Conservation (phyloP, 2,888 invertebrate species). For the Agrotis exclamationis region DNA sequence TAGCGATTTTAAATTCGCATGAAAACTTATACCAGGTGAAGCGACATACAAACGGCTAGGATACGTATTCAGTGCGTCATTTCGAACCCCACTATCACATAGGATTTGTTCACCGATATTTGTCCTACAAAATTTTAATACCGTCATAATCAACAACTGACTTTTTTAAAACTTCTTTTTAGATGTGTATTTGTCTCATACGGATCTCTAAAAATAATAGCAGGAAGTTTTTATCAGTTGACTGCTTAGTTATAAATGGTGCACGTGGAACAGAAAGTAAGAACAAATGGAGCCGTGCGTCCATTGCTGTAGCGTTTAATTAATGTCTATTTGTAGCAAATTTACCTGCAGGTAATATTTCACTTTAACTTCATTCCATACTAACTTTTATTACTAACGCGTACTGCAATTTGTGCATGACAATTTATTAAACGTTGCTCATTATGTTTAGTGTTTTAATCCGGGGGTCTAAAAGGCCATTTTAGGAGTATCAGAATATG, state of each 20-base stretch:
- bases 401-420: slow-evolving; percentile 4
- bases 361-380: slow-evolving; percentile 30
- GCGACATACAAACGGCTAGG: too few relatives aligned
- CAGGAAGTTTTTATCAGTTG: slow-evolving; percentile 50
- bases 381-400: slow-evolving; percentile 18
- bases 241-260: slow-evolving; percentile 63
- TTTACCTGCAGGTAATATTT: slow-evolving; percentile 51
- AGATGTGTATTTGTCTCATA: too few relatives aligned
- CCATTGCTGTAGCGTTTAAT: slow-evolving; percentile 44
- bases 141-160: too few relatives aligned
- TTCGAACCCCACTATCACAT: too few relatives aligned
- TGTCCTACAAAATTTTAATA: too few relatives aligned
- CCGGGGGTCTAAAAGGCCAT: background rate
- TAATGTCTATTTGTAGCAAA: slow-evolving; percentile 53
- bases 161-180: too few relatives aligned
- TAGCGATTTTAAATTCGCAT: too few relatives aligned
- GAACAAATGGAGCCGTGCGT: slow-evolving; percentile 55
- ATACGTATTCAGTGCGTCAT: too few relatives aligned
- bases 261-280: slow-evolving; percentile 53
- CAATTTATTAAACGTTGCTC: background rate
- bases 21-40: too few relatives aligned
- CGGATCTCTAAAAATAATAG: slow-evolving; percentile 53
- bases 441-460: slow-evolving; percentile 2
- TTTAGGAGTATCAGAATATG: background rate
- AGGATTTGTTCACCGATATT: too few relatives aligned